A percentile compares a stretch with the other conserved stretches of the same genome.
phyloP scores from a whole-genome alignment of 2,888 invertebrate genomes.

The Thysanoteuthis rhombus region DNA sequence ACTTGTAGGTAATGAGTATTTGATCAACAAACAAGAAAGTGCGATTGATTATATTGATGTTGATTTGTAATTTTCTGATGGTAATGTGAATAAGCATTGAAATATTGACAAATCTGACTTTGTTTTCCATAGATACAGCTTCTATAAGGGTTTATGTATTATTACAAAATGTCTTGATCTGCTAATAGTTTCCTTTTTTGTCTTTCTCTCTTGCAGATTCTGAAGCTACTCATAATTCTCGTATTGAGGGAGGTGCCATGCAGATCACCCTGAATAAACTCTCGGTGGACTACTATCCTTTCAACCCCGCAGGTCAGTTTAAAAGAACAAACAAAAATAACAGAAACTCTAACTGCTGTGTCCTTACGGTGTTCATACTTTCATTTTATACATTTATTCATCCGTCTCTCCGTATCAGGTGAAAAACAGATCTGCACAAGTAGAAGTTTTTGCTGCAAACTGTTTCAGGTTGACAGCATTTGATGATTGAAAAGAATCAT shows the following conservation, averaged over 20 bases:
- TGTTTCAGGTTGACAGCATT: neutral
- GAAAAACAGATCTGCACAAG: neutral
- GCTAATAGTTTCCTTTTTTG: neutral
- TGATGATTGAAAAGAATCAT: neutral
- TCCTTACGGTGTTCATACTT: neutral
- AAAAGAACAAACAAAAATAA: neutral
- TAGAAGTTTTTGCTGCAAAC: neutral
- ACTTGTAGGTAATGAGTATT: no score
- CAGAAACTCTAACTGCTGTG: no score
- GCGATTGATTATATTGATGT: no score
- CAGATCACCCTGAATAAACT: constrained; percentile 86
- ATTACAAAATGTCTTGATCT: neutral
- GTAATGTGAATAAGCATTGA: no score
- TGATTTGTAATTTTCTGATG: no score
- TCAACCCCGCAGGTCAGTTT: constrained; percentile 81
- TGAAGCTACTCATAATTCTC: constrained; percentile 46
- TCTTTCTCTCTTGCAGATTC: constrained; percentile 70
- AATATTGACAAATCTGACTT: no score
- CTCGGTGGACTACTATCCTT: constrained; percentile 90
- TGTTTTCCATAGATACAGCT: no score
- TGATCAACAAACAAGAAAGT: no score
- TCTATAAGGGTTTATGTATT: no score
- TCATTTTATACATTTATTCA: neutral
- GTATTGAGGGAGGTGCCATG: constrained; percentile 87
- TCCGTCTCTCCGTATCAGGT: neutral